Percentiles rank a stretch among this genome's conserved stretches.
phyloP scores from a whole-genome alignment of 2,888 invertebrate species.

The Bellardia pandia region DNA sequence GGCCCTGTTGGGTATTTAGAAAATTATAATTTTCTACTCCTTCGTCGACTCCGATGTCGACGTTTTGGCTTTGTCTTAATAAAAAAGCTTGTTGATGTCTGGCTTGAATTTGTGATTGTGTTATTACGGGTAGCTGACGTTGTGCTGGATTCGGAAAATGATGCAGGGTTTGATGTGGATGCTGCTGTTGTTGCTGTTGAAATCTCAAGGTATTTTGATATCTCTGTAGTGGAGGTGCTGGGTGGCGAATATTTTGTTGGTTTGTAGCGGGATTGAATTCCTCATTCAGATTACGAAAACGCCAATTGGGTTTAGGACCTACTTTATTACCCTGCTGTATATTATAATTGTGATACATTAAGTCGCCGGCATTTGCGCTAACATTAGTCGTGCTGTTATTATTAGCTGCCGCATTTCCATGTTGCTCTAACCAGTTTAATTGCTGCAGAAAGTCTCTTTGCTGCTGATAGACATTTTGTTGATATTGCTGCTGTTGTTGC shows the following conservation, averaged over 20 bases:
- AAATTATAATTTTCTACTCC: slow-evolving; percentile 67
- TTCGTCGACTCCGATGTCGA: slow-evolving; percentile 58
- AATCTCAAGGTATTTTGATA: slow-evolving; percentile 69
- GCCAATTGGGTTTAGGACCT: slow-evolving; percentile 68
- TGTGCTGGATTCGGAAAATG: slow-evolving; percentile 59
- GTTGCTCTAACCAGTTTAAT: slow-evolving; percentile 74
- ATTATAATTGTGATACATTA: slow-evolving; percentile 71
- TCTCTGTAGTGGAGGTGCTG: slow-evolving; percentile 60
- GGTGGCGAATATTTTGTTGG: slow-evolving; percentile 38
- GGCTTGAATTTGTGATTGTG: slow-evolving; percentile 72
- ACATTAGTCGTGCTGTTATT: slow-evolving; percentile 29
- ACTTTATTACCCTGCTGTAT: slow-evolving; percentile 70
- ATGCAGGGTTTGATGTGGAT: slow-evolving; percentile 36
- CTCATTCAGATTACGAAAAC: slow-evolving; percentile 67
- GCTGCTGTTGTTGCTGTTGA: slow-evolving; percentile 48
- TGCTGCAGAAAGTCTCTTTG: slow-evolving; percentile 78
- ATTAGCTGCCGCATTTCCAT: slow-evolving; percentile 64
- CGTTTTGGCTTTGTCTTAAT: slow-evolving; percentile 28
- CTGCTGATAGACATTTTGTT: slow-evolving; percentile 72
- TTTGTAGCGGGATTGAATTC: slow-evolving; percentile 56
- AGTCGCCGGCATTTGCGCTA: slow-evolving; percentile 40
- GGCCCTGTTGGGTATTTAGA: slow-evolving; percentile 55
- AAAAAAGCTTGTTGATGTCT: slow-evolving; percentile 74
- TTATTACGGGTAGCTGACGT: slow-evolving; percentile 57
- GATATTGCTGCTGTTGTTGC: slow-evolving; percentile 78